These are phyloP conservation scores for Pampusana beccarii DNA, from an alignment of 2,113 vertebrate species.

Conservation along the genomic window DNA sequence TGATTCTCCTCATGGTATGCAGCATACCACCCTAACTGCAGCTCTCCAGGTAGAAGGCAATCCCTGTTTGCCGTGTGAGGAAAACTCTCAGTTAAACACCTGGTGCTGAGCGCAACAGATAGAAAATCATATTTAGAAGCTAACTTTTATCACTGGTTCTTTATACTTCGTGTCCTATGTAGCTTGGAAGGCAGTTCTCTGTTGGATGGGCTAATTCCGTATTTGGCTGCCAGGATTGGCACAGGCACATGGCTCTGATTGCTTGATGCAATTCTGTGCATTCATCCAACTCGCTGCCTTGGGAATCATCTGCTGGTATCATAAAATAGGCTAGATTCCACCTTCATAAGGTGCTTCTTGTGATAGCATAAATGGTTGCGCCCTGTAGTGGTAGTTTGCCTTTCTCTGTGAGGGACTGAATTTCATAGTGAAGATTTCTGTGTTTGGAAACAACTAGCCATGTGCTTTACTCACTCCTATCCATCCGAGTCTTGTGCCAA, in stretches of 20 bases:
- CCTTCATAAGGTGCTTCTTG: background rate
- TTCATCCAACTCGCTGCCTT: background rate
- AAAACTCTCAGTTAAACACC: background rate
- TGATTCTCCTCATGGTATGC: background rate
- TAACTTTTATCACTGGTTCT: background rate
- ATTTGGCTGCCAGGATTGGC: background rate
- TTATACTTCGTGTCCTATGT: accelerated
- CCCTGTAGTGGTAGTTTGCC: background rate
- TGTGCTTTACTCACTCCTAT: background rate
- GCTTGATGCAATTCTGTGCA: background rate
- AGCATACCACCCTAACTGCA: background rate
- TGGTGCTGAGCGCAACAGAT: background rate
- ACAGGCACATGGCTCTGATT: background rate
- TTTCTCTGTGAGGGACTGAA: background rate
- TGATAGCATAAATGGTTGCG: background rate
- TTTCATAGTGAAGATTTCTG: background rate
- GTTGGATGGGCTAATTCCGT: background rate
- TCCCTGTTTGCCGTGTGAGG: background rate
- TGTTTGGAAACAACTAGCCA: background rate
- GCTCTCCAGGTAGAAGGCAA: background rate
- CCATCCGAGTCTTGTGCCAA: too few species aligned
- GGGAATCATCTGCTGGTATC: background rate
- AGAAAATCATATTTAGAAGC: background rate
- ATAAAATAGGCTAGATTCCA: background rate
- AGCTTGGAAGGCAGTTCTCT: background rate